These are phyloP conservation scores for Apodemus sylvaticus DNA, from an alignment of 2,113 vertebrate species.

Conservation along the genomic window DNA sequence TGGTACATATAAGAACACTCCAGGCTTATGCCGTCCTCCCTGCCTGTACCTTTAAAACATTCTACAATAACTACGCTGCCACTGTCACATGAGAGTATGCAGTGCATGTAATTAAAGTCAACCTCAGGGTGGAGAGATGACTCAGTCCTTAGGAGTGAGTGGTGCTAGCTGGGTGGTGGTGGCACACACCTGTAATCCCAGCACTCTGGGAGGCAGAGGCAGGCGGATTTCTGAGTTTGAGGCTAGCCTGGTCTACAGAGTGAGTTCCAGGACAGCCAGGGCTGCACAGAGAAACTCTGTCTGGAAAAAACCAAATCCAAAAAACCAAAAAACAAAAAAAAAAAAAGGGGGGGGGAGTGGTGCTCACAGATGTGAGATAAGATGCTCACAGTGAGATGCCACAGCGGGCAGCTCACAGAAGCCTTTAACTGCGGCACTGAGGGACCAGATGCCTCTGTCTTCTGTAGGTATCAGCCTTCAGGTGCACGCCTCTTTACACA, in stretches of 20 bases:
- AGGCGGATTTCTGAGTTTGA: too few species aligned
- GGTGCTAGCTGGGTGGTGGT: too few species aligned
- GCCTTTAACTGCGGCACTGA: neutral
- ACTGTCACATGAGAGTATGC: slow-evolving; percentile 6
- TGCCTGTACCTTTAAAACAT: neutral
- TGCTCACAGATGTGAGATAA: neutral
- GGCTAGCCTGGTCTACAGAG: too few species aligned
- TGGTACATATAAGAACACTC: neutral
- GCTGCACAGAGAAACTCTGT: too few species aligned
- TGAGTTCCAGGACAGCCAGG: too few species aligned
- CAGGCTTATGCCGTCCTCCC: neutral
- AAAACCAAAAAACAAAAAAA: too few species aligned
- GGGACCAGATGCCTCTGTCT: neutral
- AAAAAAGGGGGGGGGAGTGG: too few species aligned
- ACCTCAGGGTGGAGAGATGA: neutral
- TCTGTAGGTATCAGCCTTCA: neutral
- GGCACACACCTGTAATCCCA: too few species aligned
- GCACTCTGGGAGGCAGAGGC: too few species aligned
- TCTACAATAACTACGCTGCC: neutral
- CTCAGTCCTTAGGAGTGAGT: neutral
- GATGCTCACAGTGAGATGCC: too few species aligned
- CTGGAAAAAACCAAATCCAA: too few species aligned
- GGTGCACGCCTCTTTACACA: neutral
- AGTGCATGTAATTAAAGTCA: neutral
- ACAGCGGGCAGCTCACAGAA: neutral